Evolutionary conservation across 1,140 invertebrate species (phyloP), one percentile per base, ranked within the genome.

Genomic region (Neodiprion lecontei): DNA sequence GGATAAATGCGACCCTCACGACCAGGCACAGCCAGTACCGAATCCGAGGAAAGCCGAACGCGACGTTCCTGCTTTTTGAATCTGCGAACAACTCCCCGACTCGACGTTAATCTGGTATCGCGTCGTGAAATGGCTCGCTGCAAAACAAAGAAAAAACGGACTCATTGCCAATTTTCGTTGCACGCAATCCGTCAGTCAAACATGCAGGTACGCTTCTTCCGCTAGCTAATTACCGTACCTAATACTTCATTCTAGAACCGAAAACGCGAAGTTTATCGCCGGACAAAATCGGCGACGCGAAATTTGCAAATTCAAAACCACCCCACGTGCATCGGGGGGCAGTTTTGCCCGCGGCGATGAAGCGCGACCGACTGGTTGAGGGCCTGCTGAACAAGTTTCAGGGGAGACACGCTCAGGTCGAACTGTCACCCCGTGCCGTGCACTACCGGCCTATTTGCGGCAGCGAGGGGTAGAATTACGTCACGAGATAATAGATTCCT

Each of bases 341-440:
- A 2, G 28, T 0, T 40, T 40, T 40, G 28, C 28, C 28, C 28
- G 28, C 28, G 28, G 28, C 28, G 28, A 40, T 40, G 28, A 40
- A 40, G 1, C 28, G 28, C 28, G 28, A 40, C 28, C 28, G 28
- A 40, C 28, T 40, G 28, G 28, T 40, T 40, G 1, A 40, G 28
- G 28, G 28, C 28, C 5, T 14, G 17, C 61, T 65, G 21, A 69
- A 21, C 21, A 69, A 47, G 11, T 69, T 69, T 69, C 9, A 21
- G 61, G 40, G 40, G 67, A 21, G 17, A 69, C 21, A 11, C 21
- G 40, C 67, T 23, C 40, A 75, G 74, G 74, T 75, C 53, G 74
- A 67, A 48, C 76, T 79, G 78, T 79, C 75, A 77, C 53, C 72
- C 72, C 61, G 77, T 79, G 74, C 77, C 77, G 70, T 50, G 48